Evolutionary conservation across 1,140 invertebrate species (phyloP).

Genomic region (Bombus sibiricus): DNA sequence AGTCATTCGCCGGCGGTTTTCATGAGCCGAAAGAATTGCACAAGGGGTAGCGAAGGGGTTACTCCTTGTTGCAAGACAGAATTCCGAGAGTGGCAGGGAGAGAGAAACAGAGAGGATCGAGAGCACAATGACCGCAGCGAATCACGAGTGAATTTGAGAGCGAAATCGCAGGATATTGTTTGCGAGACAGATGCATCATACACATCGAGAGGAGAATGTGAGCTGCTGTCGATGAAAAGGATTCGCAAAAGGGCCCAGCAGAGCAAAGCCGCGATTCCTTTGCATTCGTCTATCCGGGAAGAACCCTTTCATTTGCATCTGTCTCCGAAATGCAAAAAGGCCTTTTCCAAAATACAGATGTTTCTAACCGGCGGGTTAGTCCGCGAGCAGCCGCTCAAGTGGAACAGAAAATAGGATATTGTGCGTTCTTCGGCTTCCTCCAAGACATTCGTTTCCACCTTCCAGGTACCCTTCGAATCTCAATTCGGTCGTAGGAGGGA

Average conservation of each 20-base stretch:
- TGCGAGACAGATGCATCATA: slow-evolving; percentile 65
- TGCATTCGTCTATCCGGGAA: slow-evolving; percentile 65
- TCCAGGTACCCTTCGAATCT: slow-evolving; percentile 34
- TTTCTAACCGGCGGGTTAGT: slow-evolving; percentile 47
- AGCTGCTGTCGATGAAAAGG: slow-evolving; percentile 59
- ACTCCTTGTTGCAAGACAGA: slow-evolving; percentile 27
- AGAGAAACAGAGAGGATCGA: slow-evolving; percentile 22
- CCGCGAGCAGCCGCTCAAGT: slow-evolving; percentile 67
- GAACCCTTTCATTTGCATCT: slow-evolving; percentile 78
- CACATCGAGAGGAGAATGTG: slow-evolving; percentile 44
- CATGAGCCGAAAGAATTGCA: slow-evolving; percentile 36
- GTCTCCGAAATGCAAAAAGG: slow-evolving; percentile 74
- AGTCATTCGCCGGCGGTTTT: background rate
- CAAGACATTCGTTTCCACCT: slow-evolving; percentile 58
- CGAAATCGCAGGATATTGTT: slow-evolving; percentile 66
- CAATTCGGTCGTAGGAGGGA: slow-evolving; percentile 38
- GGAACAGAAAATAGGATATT: slow-evolving; percentile 73
- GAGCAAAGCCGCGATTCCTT: slow-evolving; percentile 65
- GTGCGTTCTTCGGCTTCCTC: slow-evolving; percentile 42
- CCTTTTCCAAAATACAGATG: slow-evolving; percentile 76
- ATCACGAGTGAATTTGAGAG: slow-evolving; percentile 62
- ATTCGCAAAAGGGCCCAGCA: slow-evolving; percentile 59
- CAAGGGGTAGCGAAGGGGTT: slow-evolving; percentile 45
- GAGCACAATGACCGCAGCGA: slow-evolving; percentile 59
- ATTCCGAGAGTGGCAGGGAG: slow-evolving; percentile 4